Percentiles rank a stretch among this genome's conserved stretches.
phyloP scores from a whole-genome alignment of 2,888 invertebrate genomes.

The Dichetophora obliterata region DNA sequence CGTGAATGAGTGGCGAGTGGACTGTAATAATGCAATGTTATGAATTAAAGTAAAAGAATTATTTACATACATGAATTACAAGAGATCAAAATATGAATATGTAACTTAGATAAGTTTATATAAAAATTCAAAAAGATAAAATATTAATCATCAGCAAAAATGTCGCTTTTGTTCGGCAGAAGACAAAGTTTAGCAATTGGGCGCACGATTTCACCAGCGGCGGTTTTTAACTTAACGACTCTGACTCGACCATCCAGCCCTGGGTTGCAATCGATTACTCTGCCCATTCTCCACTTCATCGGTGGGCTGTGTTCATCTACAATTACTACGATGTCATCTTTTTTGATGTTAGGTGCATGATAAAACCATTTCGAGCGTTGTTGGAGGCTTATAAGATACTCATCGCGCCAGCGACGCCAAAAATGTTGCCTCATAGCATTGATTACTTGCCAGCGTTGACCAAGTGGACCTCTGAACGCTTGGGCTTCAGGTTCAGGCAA shows the following conservation, averaged over 20 bases:
- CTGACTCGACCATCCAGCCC: slow-evolving; percentile 21
- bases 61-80: too few relatives aligned
- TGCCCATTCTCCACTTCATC: slow-evolving; percentile 22
- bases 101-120: too few relatives aligned
- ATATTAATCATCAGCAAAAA: too few relatives aligned
- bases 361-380: slow-evolving; percentile 18
- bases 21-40: too few relatives aligned
- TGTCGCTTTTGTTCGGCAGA: too few relatives aligned
- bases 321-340: slow-evolving; percentile 14
- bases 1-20: too few relatives aligned
- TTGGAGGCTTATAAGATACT: not conserved
- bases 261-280: slow-evolving; percentile 22
- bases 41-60: too few relatives aligned
- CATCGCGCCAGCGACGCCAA: slow-evolving; percentile 35
- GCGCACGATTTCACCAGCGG: too few relatives aligned
- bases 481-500: slow-evolving; percentile 30
- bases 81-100: too few relatives aligned
- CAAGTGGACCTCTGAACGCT: too few relatives aligned
- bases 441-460: slow-evolving; percentile 27
- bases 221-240: not conserved
- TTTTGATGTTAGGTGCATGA: slow-evolving; percentile 5
- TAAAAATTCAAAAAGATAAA: too few relatives aligned
- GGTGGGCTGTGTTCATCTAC: slow-evolving; percentile 2
- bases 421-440: slow-evolving; percentile 33
- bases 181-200: too few relatives aligned